Evolutionary conservation across 1,140 invertebrate genomes (phyloP).

Genomic region (Diorhabda elongata): DNA sequence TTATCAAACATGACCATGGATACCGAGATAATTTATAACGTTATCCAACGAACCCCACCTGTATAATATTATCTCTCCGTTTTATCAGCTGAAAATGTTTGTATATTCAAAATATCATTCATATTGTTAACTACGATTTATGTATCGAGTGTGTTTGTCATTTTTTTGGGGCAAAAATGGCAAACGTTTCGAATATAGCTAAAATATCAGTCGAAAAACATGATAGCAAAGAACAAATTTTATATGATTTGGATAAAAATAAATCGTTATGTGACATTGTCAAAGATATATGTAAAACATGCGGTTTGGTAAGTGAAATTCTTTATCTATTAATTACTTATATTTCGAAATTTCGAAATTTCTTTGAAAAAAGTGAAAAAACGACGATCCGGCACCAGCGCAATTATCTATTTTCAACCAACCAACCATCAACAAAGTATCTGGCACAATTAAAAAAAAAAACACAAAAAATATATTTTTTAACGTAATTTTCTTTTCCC

Average conservation of each 20-base stretch:
- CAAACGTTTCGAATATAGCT: slow-evolving; percentile 24
- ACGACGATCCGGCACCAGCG: too few relatives aligned
- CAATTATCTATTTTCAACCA: too few relatives aligned
- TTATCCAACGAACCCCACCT: neutral
- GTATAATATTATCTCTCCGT: slow-evolving; percentile 3
- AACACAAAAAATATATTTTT: too few relatives aligned
- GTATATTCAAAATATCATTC: neutral
- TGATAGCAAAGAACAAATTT: slow-evolving; percentile 30
- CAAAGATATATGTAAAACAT: slow-evolving; percentile 25
- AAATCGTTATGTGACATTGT: slow-evolving; percentile 32
- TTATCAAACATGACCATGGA: too few relatives aligned
- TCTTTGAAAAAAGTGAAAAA: too few relatives aligned
- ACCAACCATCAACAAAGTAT: too few relatives aligned
- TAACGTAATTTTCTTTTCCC: too few relatives aligned
- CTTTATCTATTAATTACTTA: too few relatives aligned
- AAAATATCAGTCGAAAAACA: slow-evolving; percentile 36
- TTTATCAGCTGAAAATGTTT: neutral
- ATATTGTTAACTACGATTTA: neutral
- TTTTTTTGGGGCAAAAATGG: neutral
- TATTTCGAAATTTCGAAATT: too few relatives aligned
- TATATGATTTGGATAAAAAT: slow-evolving; percentile 37
- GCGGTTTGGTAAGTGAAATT: slow-evolving; percentile 26
- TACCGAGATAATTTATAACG: too few relatives aligned
- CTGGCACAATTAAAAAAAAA: too few relatives aligned
- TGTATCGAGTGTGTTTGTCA: neutral